A percentile compares a stretch with the other conserved stretches of the same genome.
These are phyloP conservation scores for Lycaon pictus DNA, from an alignment of 2,113 vertebrate species.

Conservation along the genomic window DNA sequence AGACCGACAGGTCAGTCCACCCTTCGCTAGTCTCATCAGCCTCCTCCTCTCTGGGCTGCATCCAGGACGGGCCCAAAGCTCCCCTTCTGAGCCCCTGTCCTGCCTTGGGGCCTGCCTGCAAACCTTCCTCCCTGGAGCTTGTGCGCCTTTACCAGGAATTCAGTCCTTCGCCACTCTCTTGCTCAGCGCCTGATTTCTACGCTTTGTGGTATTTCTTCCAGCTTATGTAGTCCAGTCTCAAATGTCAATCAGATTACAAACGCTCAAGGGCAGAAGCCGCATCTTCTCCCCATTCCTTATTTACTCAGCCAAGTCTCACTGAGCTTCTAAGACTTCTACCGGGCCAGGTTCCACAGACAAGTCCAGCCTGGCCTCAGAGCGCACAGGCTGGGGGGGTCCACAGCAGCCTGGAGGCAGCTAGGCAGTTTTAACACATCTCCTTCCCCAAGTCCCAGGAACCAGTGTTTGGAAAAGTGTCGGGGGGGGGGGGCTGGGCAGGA, in stretches of 20 bases:
- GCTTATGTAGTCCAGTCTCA: neutral
- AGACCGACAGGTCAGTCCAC: neutral
- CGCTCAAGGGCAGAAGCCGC: neutral
- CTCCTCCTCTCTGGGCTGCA: neutral
- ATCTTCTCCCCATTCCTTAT: neutral
- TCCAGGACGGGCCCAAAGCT: neutral
- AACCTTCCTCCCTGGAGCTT: neutral
- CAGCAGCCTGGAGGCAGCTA: fast-evolving
- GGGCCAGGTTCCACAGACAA: neutral
- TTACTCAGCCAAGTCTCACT: neutral
- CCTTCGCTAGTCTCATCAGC: neutral
- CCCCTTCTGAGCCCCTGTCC: neutral
- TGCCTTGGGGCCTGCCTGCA: neutral
- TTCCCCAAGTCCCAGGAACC: neutral
- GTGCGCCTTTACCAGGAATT: neutral
- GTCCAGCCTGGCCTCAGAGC: neutral
- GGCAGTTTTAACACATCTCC: neutral
- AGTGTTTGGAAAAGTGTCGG: neutral
- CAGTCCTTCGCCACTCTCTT: neutral
- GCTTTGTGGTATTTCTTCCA: neutral
- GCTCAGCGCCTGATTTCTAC: neutral
- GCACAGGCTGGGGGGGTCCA: neutral
- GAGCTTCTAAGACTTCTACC: neutral
- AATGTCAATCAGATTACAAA: neutral
- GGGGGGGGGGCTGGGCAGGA: neutral